Evolutionary conservation across 1,140 invertebrate genomes (phyloP).

Genomic region (Drosophila subobscura): DNA sequence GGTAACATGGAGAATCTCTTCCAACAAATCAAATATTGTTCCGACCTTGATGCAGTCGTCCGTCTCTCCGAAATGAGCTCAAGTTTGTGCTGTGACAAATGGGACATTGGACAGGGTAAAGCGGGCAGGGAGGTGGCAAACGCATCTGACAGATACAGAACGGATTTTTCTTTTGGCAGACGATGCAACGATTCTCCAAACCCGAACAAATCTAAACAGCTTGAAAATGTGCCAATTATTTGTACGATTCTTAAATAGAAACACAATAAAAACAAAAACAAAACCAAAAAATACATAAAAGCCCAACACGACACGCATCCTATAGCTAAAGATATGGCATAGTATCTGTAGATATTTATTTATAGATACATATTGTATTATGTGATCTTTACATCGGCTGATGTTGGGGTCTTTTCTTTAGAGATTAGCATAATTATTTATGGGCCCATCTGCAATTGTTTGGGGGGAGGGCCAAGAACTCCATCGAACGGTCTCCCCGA

Average conservation of each 20-base stretch:
- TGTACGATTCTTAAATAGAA: constrained; percentile 63
- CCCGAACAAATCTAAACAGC: constrained; percentile 41
- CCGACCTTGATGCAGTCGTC: constrained; percentile 31
- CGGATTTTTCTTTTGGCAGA: constrained; percentile 14
- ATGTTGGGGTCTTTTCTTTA: constrained; percentile 31
- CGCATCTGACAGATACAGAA: constrained; percentile 40
- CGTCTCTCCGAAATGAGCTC: constrained; percentile 35
- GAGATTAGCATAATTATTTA: constrained; percentile 54
- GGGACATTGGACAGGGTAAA: background rate
- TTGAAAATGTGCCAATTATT: constrained; percentile 76
- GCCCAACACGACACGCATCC: constrained; percentile 11
- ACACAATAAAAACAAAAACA: constrained; percentile 55
- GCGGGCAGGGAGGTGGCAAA: background rate
- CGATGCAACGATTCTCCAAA: constrained; percentile 18
- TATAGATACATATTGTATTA: constrained; percentile 26
- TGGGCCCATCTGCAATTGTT: constrained; percentile 42
- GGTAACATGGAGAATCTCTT: constrained; percentile 3
- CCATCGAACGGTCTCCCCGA: background rate
- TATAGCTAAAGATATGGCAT: background rate
- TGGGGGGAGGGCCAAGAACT: constrained; percentile 2
- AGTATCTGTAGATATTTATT: constrained; percentile 22
- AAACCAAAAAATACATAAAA: constrained; percentile 1
- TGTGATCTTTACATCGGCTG: constrained; percentile 42
- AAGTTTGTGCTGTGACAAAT: constrained; percentile 43
- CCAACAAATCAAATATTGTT: background rate